Conservation (phyloP, 1,140 invertebrate genomes). For the Penaeus vannamei region DNA sequence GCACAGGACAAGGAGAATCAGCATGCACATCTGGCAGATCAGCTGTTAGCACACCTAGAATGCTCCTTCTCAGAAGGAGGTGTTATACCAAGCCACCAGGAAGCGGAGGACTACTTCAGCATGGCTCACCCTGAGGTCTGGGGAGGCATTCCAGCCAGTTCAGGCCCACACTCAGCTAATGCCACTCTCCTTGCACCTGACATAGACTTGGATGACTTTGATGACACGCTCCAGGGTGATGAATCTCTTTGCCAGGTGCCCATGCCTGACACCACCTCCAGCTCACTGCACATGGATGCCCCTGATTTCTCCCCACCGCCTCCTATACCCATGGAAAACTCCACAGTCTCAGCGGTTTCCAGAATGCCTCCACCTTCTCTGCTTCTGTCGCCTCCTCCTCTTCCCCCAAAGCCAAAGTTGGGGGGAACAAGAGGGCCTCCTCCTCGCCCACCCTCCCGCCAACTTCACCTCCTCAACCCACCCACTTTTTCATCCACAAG, state of each 20-base stretch:
- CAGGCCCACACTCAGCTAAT: conserved; percentile 21
- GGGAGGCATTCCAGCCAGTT: conserved; percentile 39
- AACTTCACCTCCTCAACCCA: conserved; percentile 56
- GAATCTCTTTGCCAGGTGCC: conserved; percentile 35
- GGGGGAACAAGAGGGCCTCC: conserved; percentile 57
- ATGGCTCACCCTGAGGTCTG: conserved; percentile 62
- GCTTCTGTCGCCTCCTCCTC: conserved; percentile 58
- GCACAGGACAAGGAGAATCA: conserved; percentile 44
- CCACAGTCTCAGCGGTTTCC: not conserved
- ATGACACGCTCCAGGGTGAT: conserved; percentile 38
- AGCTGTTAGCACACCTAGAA: conserved; percentile 56
- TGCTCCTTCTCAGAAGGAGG: conserved; percentile 47
- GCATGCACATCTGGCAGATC: conserved; percentile 49
- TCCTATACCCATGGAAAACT: conserved; percentile 20
- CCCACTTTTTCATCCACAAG: conserved; percentile 43
- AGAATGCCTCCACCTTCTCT: conserved; percentile 45
- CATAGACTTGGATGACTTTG: conserved; percentile 52
- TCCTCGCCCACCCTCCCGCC: conserved; percentile 64
- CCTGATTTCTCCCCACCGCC: conserved; percentile 34
- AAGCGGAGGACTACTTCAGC: conserved; percentile 55
- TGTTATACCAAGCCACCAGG: conserved; percentile 38
- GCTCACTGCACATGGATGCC: conserved; percentile 31
- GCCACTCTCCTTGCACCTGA: conserved; percentile 52
- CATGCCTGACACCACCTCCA: conserved; percentile 13
- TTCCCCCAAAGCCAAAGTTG: conserved; percentile 66